Evolutionary conservation across 2,113 vertebrate species (phyloP), one percentile per base, ranked within the genome.

Genomic region (Melanostigma gelatinosum): DNA sequence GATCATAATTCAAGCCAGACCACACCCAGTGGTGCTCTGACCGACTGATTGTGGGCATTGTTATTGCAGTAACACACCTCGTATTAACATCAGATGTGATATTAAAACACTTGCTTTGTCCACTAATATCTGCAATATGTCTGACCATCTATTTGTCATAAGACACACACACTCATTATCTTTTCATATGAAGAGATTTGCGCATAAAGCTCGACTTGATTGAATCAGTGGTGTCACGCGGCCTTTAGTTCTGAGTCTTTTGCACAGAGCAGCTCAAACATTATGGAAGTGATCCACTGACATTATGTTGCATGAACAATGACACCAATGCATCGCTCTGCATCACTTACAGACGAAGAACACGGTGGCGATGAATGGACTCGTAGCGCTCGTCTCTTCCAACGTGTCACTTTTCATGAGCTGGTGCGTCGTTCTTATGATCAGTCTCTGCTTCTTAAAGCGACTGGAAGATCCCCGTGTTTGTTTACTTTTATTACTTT

Each of bases 151-250:
- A 4, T 60, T 63, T 55, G 32, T 18, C 11, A 29, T 52, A 71
- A 42, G 29, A 70, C 44, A 24, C 50, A 60, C n/a, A 62, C 36
- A 38, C 36, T 8, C 36, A 38, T 44, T 58, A 15, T 3, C 16
- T 65, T 65, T 68, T 48, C 44, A 52, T 16, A 57, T 74, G 34
- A 85, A 63, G 63, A 4, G 20, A 64, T 40, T 60, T 72, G 63
- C 38, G 72, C 64, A 79, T 72, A 60, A 80, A 71, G 72, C 34
- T 66, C 6, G 29, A 68, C n/a, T 62, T 60, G 27, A 75, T 42
- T 44, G 46, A 68, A 67, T 70, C 61, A 75, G 13, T n/a, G 52
- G 24, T 38, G 27, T 58, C 27, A 15, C 29, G 22, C 29, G 44
- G 50, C 22, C 40, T 72, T 5, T 54, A 27, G 34, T 40, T 68